phyloP scores from a whole-genome alignment of 2,797 vertebrate species.

The Spatula versicolor region DNA sequence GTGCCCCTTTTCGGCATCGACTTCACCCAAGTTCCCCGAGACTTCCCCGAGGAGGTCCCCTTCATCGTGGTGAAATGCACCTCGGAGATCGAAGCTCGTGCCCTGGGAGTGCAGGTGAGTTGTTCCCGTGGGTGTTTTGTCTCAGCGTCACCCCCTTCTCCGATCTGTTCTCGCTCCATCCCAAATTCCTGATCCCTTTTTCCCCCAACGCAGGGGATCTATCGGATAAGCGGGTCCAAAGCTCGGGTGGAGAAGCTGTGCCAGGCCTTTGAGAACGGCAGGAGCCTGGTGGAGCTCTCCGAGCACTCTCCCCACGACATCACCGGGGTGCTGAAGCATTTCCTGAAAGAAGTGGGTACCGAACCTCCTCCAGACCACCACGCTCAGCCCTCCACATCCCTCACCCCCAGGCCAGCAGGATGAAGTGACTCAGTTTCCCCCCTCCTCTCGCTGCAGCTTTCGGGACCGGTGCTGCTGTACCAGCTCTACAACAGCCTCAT shows the following conservation, averaged over 20 bases:
- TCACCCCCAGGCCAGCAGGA: rapidly evolving
- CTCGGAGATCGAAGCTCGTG: constrained; percentile 88
- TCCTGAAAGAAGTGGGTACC: constrained; percentile 89
- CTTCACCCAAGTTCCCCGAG: constrained; percentile 81
- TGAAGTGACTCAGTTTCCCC: neutral
- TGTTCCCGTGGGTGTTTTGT: neutral
- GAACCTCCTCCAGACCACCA: neutral
- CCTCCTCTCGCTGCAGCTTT: constrained; percentile 80
- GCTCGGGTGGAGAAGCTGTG: constrained; percentile 90
- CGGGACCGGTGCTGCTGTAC: constrained; percentile 87
- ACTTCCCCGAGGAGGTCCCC: constrained; percentile 84
- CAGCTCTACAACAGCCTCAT: constrained; percentile 88
- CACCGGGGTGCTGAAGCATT: constrained; percentile 90
- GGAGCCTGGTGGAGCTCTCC: constrained; percentile 88
- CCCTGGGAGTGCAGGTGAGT: constrained; percentile 87
- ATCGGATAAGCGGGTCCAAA: constrained; percentile 92
- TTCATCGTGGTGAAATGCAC: constrained; percentile 89
- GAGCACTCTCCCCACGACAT: constrained; percentile 93
- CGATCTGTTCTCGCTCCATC: neutral
- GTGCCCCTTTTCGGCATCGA: constrained; percentile 86
- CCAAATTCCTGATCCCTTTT: neutral
- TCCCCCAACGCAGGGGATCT: constrained; percentile 84
- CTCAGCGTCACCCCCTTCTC: neutral
- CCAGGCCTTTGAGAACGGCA: constrained; percentile 89
- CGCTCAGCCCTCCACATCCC: rapidly evolving